Base-by-base conservation (phyloP, 2,888 invertebrate genomes). In the Lepidochrysops patricia region DNA sequence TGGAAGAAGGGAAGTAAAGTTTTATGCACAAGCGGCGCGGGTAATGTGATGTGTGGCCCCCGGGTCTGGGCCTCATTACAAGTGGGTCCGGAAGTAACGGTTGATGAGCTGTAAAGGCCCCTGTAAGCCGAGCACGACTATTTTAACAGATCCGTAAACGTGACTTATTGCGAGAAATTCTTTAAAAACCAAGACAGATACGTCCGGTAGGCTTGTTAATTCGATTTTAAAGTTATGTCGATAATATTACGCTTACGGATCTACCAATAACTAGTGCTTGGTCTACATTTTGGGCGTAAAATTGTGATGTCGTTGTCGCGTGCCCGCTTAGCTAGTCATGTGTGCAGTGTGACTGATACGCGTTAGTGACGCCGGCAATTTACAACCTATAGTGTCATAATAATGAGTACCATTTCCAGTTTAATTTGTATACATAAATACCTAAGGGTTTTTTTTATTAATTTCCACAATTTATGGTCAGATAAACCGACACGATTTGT, bases 81-180 rank as follows among this genome's bases (percentile, higher is more conserved):
- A n/a, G 26, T 6, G 26, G 15, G 26, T 27, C 15, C 54, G 54
- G 54, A 54, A 54, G 54, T 54, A 29, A 54, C 54, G 54, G 29
- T 19, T 54, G 54, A 54, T 54, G 32, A 32, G 29, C 52, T 15
- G n/a, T 29, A 52, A 52, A 29, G 52, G 15, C 52, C 27, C 27
- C 27, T 7, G 29, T 7, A 7, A 4, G 29, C 7, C 29, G 29
- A 4, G 29, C 37, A 37, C 37, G 4, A 2, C 13, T n/a, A n/a
- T 13, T 37, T 15, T 13, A 13, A 4, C n/a, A n/a, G 2, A 37
- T 2, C 13, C 37, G 13, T n/a, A n/a, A n/a, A n/a, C n/a, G n/a
- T n/a, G n/a, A n/a, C n/a, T n/a, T n/a, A n/a, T n/a, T n/a, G n/a
- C n/a, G n/a, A n/a, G n/a, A n/a, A n/a, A n/a, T n/a, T n/a, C n/a